Evolutionary conservation across 2,888 invertebrate species (phyloP), one percentile per base, ranked within the genome.

Genomic region (Fragum whitleyi): DNA sequence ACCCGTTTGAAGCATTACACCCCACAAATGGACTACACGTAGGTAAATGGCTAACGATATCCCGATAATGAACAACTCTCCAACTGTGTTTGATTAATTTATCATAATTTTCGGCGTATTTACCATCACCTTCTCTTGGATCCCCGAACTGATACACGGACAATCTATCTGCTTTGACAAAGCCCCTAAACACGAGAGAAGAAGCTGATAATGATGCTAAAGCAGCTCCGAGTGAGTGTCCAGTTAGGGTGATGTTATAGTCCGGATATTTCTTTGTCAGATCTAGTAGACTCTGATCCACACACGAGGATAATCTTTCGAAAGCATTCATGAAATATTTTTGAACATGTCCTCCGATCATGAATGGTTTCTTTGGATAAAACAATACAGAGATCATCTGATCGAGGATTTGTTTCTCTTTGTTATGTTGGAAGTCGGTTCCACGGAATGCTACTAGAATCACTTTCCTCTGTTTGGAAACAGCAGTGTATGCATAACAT

Each of bases 211-310:
- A 47, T 11, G 81, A 77, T 9, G 77, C 81, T 9, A 71, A 47
- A 5, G 81, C 74, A 0, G 71, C 81, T 11, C 81, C 81, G 6
- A 81, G 72, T 6, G 81, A 81, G 28, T 81, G 81, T 23, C 81
- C 81, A 1, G 77, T 81, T n/a, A 81, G 16, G 16, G 29, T 53
- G 7, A 81, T 71, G 23, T 67, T 16, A 36, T 74, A 81, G 19
- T 67, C 61, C 1, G 74, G 72, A 23, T 81, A 68, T 21, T 21
- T 71, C 21, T 16, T 39, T 3, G 23, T 47, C 5, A 78, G 53
- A 0, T 65, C 26, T n/a, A 19, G 5, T 7, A 74, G 29, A n/a
- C 65, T 72, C 6, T 75, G 26, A 16, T 59, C 47, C 9, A 75
- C 51, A 21, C 68, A 81, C 26, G 65, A 42, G 23, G 71, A 77